Evolutionary conservation across 2,888 invertebrate species (phyloP), one percentile per base, ranked within the genome.

Genomic region (Conistra vaccinii): DNA sequence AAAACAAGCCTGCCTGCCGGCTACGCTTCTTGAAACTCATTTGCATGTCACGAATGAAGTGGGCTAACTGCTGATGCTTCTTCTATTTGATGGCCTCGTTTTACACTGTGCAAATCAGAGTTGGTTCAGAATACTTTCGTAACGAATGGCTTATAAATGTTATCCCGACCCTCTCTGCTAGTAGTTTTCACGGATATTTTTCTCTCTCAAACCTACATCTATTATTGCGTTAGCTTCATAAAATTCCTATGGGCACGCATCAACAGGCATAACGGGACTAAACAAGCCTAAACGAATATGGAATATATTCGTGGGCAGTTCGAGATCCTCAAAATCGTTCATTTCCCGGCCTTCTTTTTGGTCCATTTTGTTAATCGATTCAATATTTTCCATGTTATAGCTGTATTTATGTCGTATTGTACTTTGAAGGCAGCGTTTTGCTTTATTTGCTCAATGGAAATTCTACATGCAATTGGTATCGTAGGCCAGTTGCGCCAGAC

Each of bases 331-430:
- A 70, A 82, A 76, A 77, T 76, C 63, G 76, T 76, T 73, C 73
- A 69, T 74, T 79, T 71, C 60, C 74, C 57, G 23, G 20, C 58
- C 35, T 53, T 57, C 69, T 65, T 76, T 87, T 87, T 85, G 51
- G 65, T 60, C 60, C 55, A 84, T 85, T 81, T 81, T 76, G 58
- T 86, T 84, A 81, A 84, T 85, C 81, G 81, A 78, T 86, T 81
- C 74, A 85, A 86, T 85, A 84, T 84, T 86, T 83, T 85, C 68
- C 78, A 81, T 81, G 84, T 80, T 80, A 86, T 84, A 81, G 85
- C 73, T 86, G 58, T 84, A 80, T 84, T 71, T 76, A 76, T 76
- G 73, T 68, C 71, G 76, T 76, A 86, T 83, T 82, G 78, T 83
- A 82, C 83, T 83, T 83, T 70, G 58, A 29, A 67, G 53, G 63